Evolutionary conservation across 2,888 invertebrate species (phyloP), one percentile per base, ranked within the genome.

Genomic region (Trichopria drosophilae): DNA sequence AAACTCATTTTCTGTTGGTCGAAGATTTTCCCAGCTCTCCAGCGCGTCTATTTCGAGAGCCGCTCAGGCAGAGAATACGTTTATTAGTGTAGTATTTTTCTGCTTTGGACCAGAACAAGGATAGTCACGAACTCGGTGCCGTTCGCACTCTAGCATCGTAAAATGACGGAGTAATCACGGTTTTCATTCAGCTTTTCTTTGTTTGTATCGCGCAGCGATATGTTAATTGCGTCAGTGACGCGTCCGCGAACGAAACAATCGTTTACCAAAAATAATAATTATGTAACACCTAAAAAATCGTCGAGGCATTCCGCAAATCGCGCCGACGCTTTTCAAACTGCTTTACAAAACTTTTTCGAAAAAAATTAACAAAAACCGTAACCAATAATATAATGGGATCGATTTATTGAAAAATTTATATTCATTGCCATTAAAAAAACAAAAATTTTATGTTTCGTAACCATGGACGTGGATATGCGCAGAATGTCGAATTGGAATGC

Each of bases 401-500:
- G 6, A n/a, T 3, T 12, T 12, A 12, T 28, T 20, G 12, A n/a
- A 18, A 18, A 6, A 9, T 12, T 37, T 5, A 9, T 19, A 12
- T 9, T 18, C 3, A 37, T 36, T 4, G 9, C 15, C 18, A 13
- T 7, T n/a, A 10, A 22, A 16, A 35, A 18, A n/a, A 32, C 12
- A 28, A 13, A 18, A 43, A 9, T 18, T 10, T 19, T 3, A 37
- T 24, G 20, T 31, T n/a, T 20, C 15, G 15, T 9, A 39, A 18
- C 20, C 20, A 42, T 56, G 54, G 44, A 32, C 32, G 73, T 73
- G 73, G 75, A 73, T 53, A 5, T 58, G 24, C 71, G 76, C 57
- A 73, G 76, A 62, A 71, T 75, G 72, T 77, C 77, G 1, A 76
- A 68, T 56, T 77, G 77, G 77, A 76, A 76, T 57, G 71, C 69